These are phyloP conservation scores for Thunnus albacares DNA, from an alignment of 2,797 vertebrate species.

Conservation along the genomic window DNA sequence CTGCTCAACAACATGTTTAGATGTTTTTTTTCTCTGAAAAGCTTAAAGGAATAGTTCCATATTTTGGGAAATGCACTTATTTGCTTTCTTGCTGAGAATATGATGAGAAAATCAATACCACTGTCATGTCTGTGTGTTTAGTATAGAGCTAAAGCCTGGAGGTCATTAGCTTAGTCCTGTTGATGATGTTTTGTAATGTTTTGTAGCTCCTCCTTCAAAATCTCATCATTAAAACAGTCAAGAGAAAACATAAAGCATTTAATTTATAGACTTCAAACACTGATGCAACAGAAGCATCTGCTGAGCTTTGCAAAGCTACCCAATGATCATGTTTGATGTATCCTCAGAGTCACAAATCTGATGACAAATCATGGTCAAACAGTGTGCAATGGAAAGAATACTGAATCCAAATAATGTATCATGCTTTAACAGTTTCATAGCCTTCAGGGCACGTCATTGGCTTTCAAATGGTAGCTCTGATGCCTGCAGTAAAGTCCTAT, in stretches of 20 bases:
- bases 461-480: constrained; percentile 48
- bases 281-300: constrained; percentile 17
- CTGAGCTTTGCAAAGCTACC: constrained; percentile 11
- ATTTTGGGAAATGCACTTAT: too few species aligned
- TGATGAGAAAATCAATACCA: neutral
- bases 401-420: constrained; percentile 32
- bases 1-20: neutral
- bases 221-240: neutral
- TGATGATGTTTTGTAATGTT: neutral
- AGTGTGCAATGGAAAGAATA: constrained; percentile 18
- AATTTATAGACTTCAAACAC: neutral
- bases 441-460: constrained; percentile 33
- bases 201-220: constrained; percentile 21
- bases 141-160: neutral
- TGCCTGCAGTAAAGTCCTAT: constrained; percentile 3
- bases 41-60: too few species aligned
- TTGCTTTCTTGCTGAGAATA: too few species aligned
- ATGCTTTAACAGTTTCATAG: constrained; percentile 22
- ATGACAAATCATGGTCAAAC: constrained; percentile 10
- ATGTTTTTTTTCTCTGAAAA: too few species aligned
- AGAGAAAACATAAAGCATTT: neutral
- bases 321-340: constrained; percentile 6
- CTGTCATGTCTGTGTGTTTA: neutral
- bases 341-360: constrained; percentile 16
- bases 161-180: neutral